A percentile compares a stretch with the other conserved stretches of the same genome.
Evolutionary conservation across 1,140 invertebrate genomes (phyloP).

Genomic region (Platyura marginata): DNA sequence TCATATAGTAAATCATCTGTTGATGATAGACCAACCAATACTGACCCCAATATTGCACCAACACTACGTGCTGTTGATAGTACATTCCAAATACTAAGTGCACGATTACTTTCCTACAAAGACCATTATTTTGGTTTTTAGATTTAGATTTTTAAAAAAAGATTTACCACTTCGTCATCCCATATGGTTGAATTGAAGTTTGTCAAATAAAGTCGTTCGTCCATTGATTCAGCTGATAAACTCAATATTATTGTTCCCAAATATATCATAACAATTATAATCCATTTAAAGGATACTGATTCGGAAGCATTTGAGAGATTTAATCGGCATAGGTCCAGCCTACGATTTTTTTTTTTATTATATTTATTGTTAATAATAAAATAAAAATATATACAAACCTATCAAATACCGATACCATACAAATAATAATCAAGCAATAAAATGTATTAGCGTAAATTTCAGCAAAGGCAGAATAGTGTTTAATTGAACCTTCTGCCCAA

Average conservation of each 20-base stretch:
- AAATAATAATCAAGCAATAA: conserved; percentile 21
- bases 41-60: conserved; percentile 22
- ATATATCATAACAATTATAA: conserved; percentile 25
- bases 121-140: neutral
- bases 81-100: conserved; percentile 20
- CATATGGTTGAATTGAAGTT: neutral
- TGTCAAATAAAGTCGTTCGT: conserved; percentile 17
- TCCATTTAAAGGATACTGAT: conserved; percentile 22
- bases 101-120: conserved; percentile 9
- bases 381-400: conserved; percentile 21
- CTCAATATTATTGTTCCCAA: conserved; percentile 25
- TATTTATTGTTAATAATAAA: neutral
- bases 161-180: neutral
- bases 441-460: conserved; percentile 23
- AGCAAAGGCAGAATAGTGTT: conserved; percentile 20
- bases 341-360: conserved; percentile 4
- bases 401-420: conserved; percentile 23
- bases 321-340: conserved; percentile 23
- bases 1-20: conserved; percentile 22
- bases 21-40: conserved; percentile 22
- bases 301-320: conserved; percentile 21
- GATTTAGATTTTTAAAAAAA: neutral
- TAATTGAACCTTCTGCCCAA: conserved; percentile 18
- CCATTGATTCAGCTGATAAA: conserved; percentile 21
- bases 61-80: conserved; percentile 21